These are phyloP conservation scores for Hoplostethus atlanticus DNA, from an alignment of 2,797 vertebrate genomes.

Conservation along the genomic window DNA sequence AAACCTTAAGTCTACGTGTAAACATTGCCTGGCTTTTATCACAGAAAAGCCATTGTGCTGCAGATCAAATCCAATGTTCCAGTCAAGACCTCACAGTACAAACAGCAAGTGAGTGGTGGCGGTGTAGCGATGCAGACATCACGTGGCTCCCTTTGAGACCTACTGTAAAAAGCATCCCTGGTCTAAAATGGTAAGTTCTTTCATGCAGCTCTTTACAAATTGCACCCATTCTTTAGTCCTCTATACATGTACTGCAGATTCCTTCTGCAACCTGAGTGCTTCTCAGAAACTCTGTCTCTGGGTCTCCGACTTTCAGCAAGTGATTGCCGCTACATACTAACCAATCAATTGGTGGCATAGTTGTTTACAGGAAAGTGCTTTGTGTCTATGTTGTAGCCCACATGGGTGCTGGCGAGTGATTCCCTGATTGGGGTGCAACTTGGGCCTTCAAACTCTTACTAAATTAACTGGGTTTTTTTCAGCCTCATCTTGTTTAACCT, in stretches of 20 bases:
- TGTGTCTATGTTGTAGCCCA: slow-evolving; percentile 16
- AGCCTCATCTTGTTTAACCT: no score
- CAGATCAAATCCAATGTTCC: slow-evolving; percentile 17
- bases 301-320: no score
- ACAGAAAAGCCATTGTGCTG: not conserved
- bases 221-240: slow-evolving; percentile 16
- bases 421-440: no score
- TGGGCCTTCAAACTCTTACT: no score
- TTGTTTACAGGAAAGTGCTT: slow-evolving; percentile 46
- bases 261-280: slow-evolving; percentile 36
- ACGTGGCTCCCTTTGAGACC: not conserved
- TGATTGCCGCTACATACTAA: slow-evolving; percentile 23
- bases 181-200: slow-evolving; percentile 13
- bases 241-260: slow-evolving; percentile 17
- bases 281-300: slow-evolving; percentile 21
- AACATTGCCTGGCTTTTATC: slow-evolving; percentile 29
- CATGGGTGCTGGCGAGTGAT: slow-evolving; percentile 1
- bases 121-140: slow-evolving; percentile 2
- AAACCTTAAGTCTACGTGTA: slow-evolving; percentile 12
- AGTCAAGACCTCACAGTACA: not conserved
- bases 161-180: not conserved
- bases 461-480: no score
- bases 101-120: not conserved
- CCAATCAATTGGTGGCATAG: slow-evolving; percentile 38
- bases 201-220: slow-evolving; percentile 11